Percentiles rank a stretch among this genome's conserved stretches.
phyloP scores from a whole-genome alignment of 2,113 vertebrate species.

The Maccullochella peelii region DNA sequence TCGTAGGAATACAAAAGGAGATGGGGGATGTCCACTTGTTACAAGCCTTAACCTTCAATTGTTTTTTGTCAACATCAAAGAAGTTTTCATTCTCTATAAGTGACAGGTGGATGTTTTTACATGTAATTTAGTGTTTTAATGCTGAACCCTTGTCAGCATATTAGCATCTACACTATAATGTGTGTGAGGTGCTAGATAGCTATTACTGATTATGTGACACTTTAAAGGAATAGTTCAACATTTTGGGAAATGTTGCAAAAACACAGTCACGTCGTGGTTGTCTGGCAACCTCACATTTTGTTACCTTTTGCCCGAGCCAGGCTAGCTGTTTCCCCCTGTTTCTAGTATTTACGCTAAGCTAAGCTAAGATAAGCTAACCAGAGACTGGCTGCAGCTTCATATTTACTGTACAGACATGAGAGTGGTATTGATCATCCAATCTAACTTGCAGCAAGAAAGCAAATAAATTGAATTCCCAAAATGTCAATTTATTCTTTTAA shows the following conservation, averaged over 20 bases:
- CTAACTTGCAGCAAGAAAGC: not conserved
- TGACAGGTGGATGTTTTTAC: not conserved
- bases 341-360: not conserved
- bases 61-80: not conserved
- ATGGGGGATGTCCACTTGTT: not conserved
- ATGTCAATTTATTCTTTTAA: not conserved
- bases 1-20: not conserved
- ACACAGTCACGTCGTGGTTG: too few relatives aligned
- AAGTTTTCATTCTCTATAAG: not conserved
- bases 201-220: not conserved
- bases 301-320: not conserved
- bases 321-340: not conserved
- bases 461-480: not conserved
- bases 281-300: not conserved
- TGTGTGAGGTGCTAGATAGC: too few relatives aligned
- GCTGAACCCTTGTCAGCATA: not conserved
- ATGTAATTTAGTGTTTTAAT: not conserved
- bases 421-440: not conserved
- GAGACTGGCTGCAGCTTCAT: not conserved
- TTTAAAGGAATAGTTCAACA: not conserved
- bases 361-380: not conserved
- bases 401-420: not conserved
- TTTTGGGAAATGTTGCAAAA: too few relatives aligned
- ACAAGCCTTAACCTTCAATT: not conserved
- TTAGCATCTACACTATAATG: not conserved